Evolutionary conservation across 2,888 invertebrate genomes (phyloP).

Genomic region (Salpingus planirostris): DNA sequence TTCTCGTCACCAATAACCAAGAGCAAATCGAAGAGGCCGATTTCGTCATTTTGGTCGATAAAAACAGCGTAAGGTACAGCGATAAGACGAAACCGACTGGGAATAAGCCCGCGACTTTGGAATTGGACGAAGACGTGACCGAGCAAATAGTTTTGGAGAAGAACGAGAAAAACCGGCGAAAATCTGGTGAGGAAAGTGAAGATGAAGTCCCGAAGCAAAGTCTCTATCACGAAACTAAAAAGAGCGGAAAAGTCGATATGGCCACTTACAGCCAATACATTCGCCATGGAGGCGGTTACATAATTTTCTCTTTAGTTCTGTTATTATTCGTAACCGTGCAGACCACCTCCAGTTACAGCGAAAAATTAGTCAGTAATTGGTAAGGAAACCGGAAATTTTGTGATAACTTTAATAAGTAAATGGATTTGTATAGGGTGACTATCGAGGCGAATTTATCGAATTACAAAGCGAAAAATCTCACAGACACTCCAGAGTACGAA

Average conservation of each 20-base stretch:
- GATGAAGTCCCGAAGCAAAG: conserved; percentile 1
- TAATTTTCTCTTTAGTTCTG: conserved; percentile 16
- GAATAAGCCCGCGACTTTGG: conserved; percentile 42
- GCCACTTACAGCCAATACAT: conserved; percentile 24
- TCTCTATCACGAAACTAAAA: conserved; percentile 22
- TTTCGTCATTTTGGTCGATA: neutral
- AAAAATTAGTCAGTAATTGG: conserved; percentile 12
- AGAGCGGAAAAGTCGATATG: conserved; percentile 21
- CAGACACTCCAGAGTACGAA: conserved; percentile 5
- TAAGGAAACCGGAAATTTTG: conserved; percentile 3
- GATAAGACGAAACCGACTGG: conserved; percentile 45
- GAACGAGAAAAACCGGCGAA: neutral
- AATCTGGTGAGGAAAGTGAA: neutral
- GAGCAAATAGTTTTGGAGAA: neutral
- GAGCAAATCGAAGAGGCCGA: conserved; percentile 49
- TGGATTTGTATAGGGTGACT: conserved; percentile 9
- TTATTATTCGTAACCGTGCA: conserved; percentile 20
- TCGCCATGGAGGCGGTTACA: conserved; percentile 22
- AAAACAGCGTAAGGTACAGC: conserved; percentile 46
- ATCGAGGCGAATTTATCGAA: conserved; percentile 11
- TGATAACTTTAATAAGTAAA: neutral
- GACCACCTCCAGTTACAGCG: conserved; percentile 9
- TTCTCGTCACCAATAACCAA: conserved; percentile 64
- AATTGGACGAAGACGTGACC: conserved; percentile 3
- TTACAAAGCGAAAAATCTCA: conserved; percentile 5